These are phyloP conservation scores for Bryconaethiops microstoma DNA, from an alignment of 2,797 vertebrate species.

Conservation along the genomic window DNA sequence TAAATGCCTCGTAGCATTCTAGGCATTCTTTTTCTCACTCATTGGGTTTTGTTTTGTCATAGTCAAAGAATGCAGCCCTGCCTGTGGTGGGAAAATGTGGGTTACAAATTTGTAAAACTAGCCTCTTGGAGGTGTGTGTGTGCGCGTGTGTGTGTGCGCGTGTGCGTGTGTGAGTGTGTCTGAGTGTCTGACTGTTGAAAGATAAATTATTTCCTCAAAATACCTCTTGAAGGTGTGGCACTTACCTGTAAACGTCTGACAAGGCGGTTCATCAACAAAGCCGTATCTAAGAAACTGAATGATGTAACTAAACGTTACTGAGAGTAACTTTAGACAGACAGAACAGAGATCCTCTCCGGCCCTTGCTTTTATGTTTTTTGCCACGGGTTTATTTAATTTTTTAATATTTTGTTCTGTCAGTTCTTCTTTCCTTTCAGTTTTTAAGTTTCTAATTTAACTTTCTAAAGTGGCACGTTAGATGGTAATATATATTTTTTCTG, in stretches of 20 bases:
- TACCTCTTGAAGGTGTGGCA: constrained; percentile 39
- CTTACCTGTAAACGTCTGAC: neutral
- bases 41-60: neutral
- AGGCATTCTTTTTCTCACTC: neutral
- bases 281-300: constrained; percentile 9
- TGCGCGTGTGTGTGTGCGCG: constrained; percentile 18
- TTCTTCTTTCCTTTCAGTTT: neutral
- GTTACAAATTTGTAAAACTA: neutral
- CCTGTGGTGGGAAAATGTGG: constrained; percentile 51
- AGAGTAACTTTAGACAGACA: neutral
- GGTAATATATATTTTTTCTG: too few species aligned
- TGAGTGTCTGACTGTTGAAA: neutral
- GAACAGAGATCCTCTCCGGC: neutral
- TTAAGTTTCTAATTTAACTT: neutral
- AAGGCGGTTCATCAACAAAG: neutral
- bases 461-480: too few species aligned
- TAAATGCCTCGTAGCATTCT: constrained; percentile 10
- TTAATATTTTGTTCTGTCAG: neutral
- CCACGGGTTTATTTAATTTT: neutral
- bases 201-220: constrained; percentile 28
- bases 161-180: too few species aligned
- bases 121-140: neutral
- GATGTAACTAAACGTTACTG: constrained; percentile 29
- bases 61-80: constrained; percentile 49
- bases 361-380: neutral